phyloP scores from a whole-genome alignment of 2,113 vertebrate species.

The Alethe castanea region DNA sequence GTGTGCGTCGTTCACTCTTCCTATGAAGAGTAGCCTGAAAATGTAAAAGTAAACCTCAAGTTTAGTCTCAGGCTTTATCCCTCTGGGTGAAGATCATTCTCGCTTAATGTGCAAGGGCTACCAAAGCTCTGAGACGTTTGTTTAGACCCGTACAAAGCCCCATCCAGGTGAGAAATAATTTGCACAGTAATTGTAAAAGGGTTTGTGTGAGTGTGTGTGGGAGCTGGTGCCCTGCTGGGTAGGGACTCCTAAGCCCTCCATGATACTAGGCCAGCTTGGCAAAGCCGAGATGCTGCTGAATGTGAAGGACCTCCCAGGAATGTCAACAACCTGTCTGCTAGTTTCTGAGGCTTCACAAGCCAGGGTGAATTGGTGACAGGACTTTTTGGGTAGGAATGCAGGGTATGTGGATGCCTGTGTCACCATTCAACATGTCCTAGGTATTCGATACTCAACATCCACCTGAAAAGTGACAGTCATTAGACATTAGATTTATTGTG shows the following conservation, averaged over 20 bases:
- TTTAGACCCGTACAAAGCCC: not conserved
- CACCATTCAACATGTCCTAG: not conserved
- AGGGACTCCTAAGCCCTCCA: not conserved
- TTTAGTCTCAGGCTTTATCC: not conserved
- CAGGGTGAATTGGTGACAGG: not conserved
- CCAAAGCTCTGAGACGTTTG: not conserved
- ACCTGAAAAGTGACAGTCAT: not conserved
- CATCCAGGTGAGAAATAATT: not conserved
- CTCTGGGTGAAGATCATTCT: not conserved
- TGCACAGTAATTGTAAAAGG: not conserved
- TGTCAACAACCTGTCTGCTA: not conserved
- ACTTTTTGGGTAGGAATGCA: not conserved
- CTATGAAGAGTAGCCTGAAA: not conserved
- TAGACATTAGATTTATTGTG: not conserved
- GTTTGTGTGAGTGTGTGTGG: accelerated
- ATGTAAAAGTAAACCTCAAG: not conserved
- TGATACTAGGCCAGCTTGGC: not conserved
- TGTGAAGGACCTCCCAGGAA: not conserved
- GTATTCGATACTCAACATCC: not conserved
- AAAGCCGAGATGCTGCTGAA: not conserved
- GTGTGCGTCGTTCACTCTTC: not conserved
- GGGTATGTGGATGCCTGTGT: not conserved
- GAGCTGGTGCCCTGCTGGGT: not conserved
- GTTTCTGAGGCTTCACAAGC: not conserved
- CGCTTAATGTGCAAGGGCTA: not conserved